Conservation (phyloP, 2,113 vertebrate species). For the Chionomys nivalis region DNA sequence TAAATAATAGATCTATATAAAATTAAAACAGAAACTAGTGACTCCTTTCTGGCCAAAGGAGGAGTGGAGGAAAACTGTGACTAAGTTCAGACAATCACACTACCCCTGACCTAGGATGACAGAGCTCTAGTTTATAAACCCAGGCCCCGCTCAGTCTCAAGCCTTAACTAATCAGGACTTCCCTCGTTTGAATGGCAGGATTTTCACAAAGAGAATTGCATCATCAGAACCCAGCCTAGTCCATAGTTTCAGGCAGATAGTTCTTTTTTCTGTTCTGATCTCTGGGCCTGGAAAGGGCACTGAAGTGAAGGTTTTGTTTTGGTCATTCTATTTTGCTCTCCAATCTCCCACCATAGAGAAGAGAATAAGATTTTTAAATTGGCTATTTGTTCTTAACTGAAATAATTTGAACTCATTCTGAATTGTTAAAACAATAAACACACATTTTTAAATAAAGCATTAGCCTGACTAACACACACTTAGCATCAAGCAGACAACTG, state of each 20-base stretch:
- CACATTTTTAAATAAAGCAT: slow-evolving; percentile 14
- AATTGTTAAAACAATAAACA: not conserved
- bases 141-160: not conserved
- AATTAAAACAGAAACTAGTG: not conserved
- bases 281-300: too few relatives aligned
- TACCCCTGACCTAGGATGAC: too few relatives aligned
- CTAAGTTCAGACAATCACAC: not conserved
- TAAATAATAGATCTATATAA: not conserved
- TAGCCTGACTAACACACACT: not conserved
- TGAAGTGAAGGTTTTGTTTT: not conserved
- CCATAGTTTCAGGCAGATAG: not conserved
- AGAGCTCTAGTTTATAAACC: not conserved
- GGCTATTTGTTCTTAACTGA: slow-evolving; percentile 2
- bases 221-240: not conserved
- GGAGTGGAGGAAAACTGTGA: not conserved
- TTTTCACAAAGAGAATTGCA: not conserved
- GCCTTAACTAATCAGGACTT: not conserved
- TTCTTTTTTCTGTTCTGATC: not conserved
- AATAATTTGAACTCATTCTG: not conserved
- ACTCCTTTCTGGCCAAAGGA: not conserved
- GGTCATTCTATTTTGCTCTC: not conserved
- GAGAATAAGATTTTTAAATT: not conserved
- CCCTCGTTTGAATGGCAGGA: not conserved
- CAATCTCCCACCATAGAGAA: not conserved
- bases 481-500: not conserved